phyloP scores from a whole-genome alignment of 2,797 vertebrate species.

The Megalops cyprinoides region DNA sequence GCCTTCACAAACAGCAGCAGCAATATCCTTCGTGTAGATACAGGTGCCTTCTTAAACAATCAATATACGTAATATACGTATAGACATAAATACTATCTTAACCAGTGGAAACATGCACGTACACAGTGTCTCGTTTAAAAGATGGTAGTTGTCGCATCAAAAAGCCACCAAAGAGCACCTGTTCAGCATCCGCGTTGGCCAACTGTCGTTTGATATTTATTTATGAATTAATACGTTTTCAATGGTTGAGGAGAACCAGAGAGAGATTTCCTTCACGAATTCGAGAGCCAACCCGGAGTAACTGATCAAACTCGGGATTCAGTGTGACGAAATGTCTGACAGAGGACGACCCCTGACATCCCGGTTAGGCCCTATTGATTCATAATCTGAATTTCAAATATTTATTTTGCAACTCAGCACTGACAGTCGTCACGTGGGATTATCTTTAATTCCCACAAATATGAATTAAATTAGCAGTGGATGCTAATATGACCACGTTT shows the following conservation, averaged over 20 bases:
- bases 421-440: background rate
- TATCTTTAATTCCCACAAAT: background rate
- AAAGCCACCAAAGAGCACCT: slow-evolving; percentile 23
- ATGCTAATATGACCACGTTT: background rate
- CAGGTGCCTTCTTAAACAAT: background rate
- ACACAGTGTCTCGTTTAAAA: background rate
- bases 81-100: background rate
- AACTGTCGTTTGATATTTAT: slow-evolving; percentile 12
- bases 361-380: background rate
- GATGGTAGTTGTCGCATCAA: slow-evolving; percentile 5
- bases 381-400: too few species aligned
- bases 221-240: slow-evolving; percentile 15
- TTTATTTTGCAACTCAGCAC: background rate
- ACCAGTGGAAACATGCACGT: background rate
- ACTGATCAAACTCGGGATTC: background rate
- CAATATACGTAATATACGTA: background rate
- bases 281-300: background rate
- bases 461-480: background rate
- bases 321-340: background rate
- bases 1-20: background rate
- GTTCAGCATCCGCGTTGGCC: slow-evolving; percentile 8
- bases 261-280: background rate
- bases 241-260: background rate
- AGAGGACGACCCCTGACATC: background rate
- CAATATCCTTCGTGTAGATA: background rate